Conservation (phyloP, 2,113 vertebrate genomes). For the Pithys albifrons region DNA sequence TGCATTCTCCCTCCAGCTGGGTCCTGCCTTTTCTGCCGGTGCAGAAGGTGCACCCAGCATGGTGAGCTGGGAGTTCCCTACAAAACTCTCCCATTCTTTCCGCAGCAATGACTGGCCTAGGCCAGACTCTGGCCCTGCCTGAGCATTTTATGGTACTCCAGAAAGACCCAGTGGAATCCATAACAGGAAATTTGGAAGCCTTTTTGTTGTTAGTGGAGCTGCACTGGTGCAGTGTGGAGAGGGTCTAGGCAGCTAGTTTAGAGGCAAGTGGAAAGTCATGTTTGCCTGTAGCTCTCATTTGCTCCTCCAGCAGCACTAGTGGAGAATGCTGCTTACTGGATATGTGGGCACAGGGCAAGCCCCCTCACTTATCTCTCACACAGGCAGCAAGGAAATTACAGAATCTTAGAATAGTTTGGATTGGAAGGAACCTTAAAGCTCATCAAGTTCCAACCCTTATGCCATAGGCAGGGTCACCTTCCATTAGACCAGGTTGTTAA, state of each 20-base stretch:
- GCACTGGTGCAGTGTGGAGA: background rate
- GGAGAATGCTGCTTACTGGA: background rate
- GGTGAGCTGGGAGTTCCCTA: background rate
- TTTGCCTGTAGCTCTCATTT: accelerated
- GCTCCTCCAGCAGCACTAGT: background rate
- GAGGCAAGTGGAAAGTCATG: background rate
- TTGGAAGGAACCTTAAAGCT: background rate
- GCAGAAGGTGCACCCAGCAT: background rate
- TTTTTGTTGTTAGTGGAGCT: background rate
- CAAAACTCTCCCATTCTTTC: background rate
- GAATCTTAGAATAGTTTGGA: background rate
- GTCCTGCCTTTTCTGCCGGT: background rate
- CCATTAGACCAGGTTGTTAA: background rate
- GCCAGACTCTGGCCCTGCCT: background rate
- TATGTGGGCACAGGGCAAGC: background rate
- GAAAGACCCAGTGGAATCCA: background rate
- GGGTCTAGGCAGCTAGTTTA: background rate
- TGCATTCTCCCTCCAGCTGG: accelerated
- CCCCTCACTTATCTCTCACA: background rate
- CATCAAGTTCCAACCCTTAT: background rate
- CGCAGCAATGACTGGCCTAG: background rate
- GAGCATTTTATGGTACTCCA: background rate
- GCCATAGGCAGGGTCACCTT: background rate
- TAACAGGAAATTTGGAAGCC: background rate
- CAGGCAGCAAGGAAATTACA: background rate